A percentile compares a stretch with the other conserved stretches of the same genome.
Conservation (phyloP, 2,113 vertebrate species). For the Aspidoscelis tigris region DNA sequence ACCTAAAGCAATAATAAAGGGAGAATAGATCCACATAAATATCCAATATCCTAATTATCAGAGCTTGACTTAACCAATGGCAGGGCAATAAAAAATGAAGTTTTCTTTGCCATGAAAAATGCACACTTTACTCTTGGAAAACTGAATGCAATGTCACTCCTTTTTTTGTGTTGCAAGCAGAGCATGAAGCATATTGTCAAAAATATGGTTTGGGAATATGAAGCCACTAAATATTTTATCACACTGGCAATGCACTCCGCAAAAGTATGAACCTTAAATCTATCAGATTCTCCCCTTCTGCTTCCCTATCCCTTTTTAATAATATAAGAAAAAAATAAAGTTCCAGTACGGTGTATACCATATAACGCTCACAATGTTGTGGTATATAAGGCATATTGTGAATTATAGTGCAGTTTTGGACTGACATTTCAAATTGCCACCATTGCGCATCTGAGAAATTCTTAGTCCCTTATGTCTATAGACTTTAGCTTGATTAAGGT, state of each 20-base stretch:
- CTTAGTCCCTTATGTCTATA: accelerated
- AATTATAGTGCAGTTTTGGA: conserved; percentile 44
- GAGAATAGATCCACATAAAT: conserved; percentile 78
- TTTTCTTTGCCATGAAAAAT: conserved; percentile 69
- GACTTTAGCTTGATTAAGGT: background rate
- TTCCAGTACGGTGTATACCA: conserved; percentile 50
- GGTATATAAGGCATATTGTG: conserved; percentile 53
- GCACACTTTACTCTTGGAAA: conserved; percentile 64
- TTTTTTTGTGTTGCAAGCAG: conserved; percentile 63
- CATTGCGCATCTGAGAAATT: conserved; percentile 44
- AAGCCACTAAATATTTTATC: conserved; percentile 73
- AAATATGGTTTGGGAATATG: conserved; percentile 69
- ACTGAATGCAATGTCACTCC: conserved; percentile 59
- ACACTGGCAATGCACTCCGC: conserved; percentile 59
- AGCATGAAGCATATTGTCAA: conserved; percentile 72
- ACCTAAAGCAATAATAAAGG: conserved; percentile 78
- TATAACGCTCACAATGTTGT: conserved; percentile 55
- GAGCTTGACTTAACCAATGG: conserved; percentile 76
- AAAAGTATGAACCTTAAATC: conserved; percentile 69
- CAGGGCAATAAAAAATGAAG: conserved; percentile 69
- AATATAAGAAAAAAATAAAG: conserved; percentile 67
- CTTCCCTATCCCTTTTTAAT: conserved; percentile 69
- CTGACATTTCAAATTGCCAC: conserved; percentile 45
- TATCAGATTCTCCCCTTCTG: conserved; percentile 65
- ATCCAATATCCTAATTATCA: conserved; percentile 77